A percentile compares a stretch with the other conserved stretches of the same genome.
These are phyloP conservation scores for Palaemon carinicauda DNA, from an alignment of 1,140 invertebrate genomes.

Conservation along the genomic window DNA sequence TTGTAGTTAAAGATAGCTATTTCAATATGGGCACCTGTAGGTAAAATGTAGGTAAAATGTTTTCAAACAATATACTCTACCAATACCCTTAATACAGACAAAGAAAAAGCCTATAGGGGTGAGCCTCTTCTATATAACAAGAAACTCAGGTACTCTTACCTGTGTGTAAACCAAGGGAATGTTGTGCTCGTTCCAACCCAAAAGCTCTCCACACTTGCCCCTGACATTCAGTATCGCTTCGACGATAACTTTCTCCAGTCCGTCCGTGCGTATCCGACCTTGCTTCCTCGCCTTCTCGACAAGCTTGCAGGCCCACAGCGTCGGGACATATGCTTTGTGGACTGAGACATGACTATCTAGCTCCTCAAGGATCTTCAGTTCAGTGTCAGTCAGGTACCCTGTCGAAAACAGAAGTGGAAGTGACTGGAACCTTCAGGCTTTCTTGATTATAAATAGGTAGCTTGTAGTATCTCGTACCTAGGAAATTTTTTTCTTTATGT, in stretches of 20 bases:
- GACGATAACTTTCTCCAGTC: not conserved
- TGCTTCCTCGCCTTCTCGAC: not conserved
- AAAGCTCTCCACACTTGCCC: not conserved
- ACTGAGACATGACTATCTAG: not conserved
- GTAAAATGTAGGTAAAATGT: too few relatives aligned
- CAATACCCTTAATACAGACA: too few relatives aligned
- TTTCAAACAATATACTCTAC: too few relatives aligned
- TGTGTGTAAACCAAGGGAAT: constrained; percentile 88
- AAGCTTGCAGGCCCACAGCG: not conserved
- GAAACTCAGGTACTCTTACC: too few relatives aligned
- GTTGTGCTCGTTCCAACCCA: not conserved
- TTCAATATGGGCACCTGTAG: too few relatives aligned
- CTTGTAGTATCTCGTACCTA: too few relatives aligned
- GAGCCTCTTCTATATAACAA: too few relatives aligned
- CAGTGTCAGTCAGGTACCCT: constrained; percentile 61
- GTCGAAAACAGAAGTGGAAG: not conserved
- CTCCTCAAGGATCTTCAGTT: not conserved
- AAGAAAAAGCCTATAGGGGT: too few relatives aligned
- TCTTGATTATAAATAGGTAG: too few relatives aligned
- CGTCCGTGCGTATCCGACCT: not conserved
- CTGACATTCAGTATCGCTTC: not conserved
- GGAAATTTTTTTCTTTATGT: too few relatives aligned
- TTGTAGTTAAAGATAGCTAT: too few relatives aligned
- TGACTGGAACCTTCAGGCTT: too few relatives aligned
- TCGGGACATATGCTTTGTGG: not conserved